These are phyloP conservation scores for Oplegnathus fasciatus DNA, from an alignment of 2,113 vertebrate species.

Conservation along the genomic window DNA sequence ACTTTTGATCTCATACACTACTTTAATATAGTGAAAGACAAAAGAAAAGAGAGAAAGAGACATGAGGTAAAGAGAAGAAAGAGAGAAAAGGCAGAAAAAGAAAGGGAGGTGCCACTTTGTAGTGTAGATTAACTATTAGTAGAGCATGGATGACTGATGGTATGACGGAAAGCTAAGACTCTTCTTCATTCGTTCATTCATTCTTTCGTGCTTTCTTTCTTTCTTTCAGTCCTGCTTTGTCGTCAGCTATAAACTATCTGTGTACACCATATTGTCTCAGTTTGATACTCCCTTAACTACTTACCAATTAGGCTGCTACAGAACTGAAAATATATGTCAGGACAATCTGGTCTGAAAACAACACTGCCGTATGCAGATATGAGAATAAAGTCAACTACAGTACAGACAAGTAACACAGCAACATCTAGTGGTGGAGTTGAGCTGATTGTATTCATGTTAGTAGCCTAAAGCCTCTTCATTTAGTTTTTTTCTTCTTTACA, in stretches of 20 bases:
- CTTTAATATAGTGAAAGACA: background rate
- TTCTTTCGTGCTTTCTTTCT: slow-evolving; percentile 63
- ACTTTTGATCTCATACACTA: background rate
- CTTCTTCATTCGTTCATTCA: slow-evolving; percentile 79
- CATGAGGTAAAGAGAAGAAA: background rate
- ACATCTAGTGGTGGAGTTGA: no score
- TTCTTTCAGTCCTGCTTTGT: slow-evolving; percentile 70
- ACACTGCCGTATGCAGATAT: no score
- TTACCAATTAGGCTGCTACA: no score
- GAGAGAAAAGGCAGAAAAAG: background rate
- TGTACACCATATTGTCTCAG: no score
- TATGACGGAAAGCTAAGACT: slow-evolving; percentile 62
- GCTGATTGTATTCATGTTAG: no score
- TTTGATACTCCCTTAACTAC: no score
- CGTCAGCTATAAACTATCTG: background rate
- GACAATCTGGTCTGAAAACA: no score
- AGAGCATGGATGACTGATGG: background rate
- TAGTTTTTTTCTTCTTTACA: no score
- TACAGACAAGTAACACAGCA: no score
- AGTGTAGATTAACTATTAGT: slow-evolving; percentile 41
- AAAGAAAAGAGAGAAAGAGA: background rate
- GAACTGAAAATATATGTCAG: no score
- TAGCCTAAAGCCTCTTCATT: no score
- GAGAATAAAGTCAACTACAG: no score
- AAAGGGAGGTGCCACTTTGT: slow-evolving; percentile 22